phyloP scores from a whole-genome alignment of 2,888 invertebrate genomes.

The Oscheius sp. region DNA sequence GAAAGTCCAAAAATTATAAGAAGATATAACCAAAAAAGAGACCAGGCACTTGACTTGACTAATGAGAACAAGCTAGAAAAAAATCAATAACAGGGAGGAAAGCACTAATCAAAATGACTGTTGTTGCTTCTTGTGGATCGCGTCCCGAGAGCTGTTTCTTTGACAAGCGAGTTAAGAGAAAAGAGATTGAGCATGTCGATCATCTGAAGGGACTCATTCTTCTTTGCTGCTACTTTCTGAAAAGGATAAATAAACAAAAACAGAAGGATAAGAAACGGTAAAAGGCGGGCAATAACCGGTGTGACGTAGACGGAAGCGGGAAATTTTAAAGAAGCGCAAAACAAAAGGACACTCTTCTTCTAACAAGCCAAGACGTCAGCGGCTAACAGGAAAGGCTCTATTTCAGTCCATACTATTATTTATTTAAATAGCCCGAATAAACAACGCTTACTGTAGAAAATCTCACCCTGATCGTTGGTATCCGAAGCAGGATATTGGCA shows the following conservation, averaged over 20 bases:
- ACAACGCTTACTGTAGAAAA: not conserved
- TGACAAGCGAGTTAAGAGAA: conserved; percentile 66
- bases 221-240: conserved; percentile 72
- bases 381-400: no score
- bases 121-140: conserved; percentile 25
- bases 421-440: not conserved
- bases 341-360: no score
- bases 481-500: conserved; percentile 67
- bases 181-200: conserved; percentile 72
- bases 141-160: conserved; percentile 68
- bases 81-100: not conserved
- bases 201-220: conserved; percentile 72
- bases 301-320: no score
- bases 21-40: no score
- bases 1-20: no score
- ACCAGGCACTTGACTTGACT: not conserved
- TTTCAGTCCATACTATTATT: no score
- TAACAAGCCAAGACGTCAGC: no score
- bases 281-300: no score
- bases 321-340: conserved; percentile 1
- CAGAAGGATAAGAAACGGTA: no score
- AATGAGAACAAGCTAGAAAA: not conserved
- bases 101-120: not conserved
- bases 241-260: conserved; percentile 31
- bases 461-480: conserved; percentile 66